Conservation (phyloP, 37 sponge, comb jelly and placozoan genomes). For the Amphimedon queenslandica region DNA sequence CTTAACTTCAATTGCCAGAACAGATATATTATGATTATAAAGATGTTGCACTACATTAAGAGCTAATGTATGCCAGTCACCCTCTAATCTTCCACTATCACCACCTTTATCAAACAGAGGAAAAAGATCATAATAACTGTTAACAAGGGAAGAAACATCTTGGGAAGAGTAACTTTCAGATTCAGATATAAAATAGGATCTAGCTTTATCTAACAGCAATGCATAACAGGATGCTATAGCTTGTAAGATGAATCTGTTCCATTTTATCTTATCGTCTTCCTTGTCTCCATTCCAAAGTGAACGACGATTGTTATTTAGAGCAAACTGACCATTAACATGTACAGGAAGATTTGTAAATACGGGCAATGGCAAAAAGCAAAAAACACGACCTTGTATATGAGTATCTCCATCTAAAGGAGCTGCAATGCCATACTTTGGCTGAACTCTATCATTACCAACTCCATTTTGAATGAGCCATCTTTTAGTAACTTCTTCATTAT, state of each 20-base stretch:
- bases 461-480: constrained; percentile 1
- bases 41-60: background rate
- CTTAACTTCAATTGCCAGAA: background rate
- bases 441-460: background rate
- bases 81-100: background rate
- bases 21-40: background rate
- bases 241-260: constrained; percentile 54
- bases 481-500: background rate
- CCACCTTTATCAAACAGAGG: background rate
- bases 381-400: constrained; percentile 9
- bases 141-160: background rate
- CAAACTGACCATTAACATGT: constrained; percentile 44
- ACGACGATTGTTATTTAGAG: constrained; percentile 13
- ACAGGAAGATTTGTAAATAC: constrained; percentile 25
- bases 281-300: constrained; percentile 21
- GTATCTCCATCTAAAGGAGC: background rate
- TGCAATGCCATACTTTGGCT: constrained; percentile 16
- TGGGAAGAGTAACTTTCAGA: background rate
- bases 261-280: constrained; percentile 22
- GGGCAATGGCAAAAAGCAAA: constrained; percentile 56
- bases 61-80: background rate
- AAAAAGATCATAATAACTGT: constrained; percentile 36
- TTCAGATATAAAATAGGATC: background rate
- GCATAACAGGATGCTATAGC: constrained; percentile 62
- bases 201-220: constrained; percentile 15